These are phyloP conservation scores for Ataeniobius toweri DNA, from an alignment of 2,797 vertebrate species.

Conservation along the genomic window DNA sequence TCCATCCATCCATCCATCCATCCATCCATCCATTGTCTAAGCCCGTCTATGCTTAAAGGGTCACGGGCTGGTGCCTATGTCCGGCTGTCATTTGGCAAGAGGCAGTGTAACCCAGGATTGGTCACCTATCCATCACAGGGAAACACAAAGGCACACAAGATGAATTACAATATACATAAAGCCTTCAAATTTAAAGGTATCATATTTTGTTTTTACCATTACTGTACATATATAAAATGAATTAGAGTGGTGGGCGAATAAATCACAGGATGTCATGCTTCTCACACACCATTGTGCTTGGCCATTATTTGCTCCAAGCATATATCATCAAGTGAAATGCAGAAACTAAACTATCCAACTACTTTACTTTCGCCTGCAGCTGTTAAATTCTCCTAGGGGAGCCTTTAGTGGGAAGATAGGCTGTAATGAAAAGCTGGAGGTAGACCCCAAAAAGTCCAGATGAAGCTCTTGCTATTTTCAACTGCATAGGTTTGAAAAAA, in stretches of 20 bases:
- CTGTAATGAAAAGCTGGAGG: conserved; percentile 68
- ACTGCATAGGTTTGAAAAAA: conserved; percentile 66
- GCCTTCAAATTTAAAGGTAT: neutral
- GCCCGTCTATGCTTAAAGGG: no score
- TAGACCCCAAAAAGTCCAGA: conserved; percentile 64
- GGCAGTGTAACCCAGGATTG: no score
- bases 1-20: neutral
- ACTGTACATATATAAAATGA: neutral
- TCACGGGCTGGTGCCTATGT: no score
- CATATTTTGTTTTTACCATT: neutral
- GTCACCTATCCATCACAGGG: neutral
- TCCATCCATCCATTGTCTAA: no score
- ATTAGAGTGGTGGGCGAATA: neutral
- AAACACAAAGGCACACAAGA: neutral
- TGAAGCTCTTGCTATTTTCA: conserved; percentile 60
- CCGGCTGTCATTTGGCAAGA: no score
- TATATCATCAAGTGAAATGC: conserved; percentile 20
- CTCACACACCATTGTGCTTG: neutral
- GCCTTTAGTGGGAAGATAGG: conserved; percentile 60
- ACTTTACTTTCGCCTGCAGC: conserved; percentile 55
- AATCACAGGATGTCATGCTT: neutral
- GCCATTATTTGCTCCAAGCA: conserved; percentile 17
- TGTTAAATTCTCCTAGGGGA: conserved; percentile 54
- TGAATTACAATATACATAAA: neutral
- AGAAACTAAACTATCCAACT: conserved; percentile 45